Percentiles rank a stretch among this genome's conserved stretches.
phyloP scores from a whole-genome alignment of 2,113 vertebrate species.

The Podarcis cretensis region DNA sequence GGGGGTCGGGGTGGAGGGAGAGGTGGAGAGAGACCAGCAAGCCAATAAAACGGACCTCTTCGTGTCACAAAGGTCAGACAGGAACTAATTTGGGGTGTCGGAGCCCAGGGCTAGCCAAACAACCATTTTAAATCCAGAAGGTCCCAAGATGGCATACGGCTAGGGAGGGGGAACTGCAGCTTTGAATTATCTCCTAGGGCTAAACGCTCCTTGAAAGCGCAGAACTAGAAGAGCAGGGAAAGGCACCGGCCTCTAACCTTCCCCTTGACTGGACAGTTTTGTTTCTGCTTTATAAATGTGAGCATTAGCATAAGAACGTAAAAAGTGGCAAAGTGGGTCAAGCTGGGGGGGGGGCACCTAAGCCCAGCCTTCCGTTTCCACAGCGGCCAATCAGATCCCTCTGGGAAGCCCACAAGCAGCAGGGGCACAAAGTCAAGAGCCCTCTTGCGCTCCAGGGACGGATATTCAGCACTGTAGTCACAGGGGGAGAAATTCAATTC shows the following conservation, averaged over 20 bases:
- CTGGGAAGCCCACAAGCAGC: too few species aligned
- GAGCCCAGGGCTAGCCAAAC: neutral
- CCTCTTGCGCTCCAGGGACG: too few species aligned
- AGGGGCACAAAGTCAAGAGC: too few species aligned
- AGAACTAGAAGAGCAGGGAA: neutral
- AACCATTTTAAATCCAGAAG: neutral
- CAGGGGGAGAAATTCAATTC: too few species aligned
- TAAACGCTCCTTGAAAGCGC: neutral
- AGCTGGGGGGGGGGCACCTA: too few species aligned
- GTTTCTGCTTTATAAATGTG: neutral
- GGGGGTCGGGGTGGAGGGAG: neutral
- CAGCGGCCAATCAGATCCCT: too few species aligned
- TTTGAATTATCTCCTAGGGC: too few species aligned
- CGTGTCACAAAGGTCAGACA: neutral
- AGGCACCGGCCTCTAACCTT: neutral
- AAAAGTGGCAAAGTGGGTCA: too few species aligned
- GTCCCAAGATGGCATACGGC: neutral
- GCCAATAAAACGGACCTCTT: neutral
- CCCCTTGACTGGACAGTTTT: neutral
- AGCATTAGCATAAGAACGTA: neutral
- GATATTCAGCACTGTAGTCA: too few species aligned
- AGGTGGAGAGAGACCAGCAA: too few species aligned
- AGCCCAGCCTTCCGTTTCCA: too few species aligned
- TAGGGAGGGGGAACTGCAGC: neutral
- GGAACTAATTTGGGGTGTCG: neutral